These are phyloP conservation scores for Gymnoscopelus braueri DNA, from an alignment of 2,797 vertebrate species.

Conservation along the genomic window DNA sequence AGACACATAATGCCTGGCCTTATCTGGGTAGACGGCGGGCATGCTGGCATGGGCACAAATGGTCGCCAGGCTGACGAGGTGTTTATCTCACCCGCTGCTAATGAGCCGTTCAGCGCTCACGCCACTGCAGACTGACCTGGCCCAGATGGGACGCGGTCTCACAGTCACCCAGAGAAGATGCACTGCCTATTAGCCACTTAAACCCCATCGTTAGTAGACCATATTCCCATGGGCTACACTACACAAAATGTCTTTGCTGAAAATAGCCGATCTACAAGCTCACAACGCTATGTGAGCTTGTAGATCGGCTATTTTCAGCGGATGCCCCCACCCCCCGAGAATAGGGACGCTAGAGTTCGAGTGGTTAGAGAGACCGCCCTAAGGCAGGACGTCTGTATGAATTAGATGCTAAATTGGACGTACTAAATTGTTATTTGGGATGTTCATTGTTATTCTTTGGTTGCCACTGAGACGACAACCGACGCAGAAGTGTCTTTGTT, in stretches of 20 bases:
- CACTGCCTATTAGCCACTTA: not conserved
- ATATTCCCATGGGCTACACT: no score
- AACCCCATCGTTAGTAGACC: no score
- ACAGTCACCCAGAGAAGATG: slow-evolving; percentile 19
- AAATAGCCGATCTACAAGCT: no score
- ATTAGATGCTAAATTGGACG: not conserved
- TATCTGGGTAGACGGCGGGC: slow-evolving; percentile 74
- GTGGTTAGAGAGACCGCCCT: no score
- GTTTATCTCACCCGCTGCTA: slow-evolving; percentile 76
- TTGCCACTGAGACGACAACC: not conserved
- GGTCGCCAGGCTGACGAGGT: slow-evolving; percentile 71
- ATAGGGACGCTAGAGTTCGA: no score
- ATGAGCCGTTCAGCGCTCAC: slow-evolving; percentile 75
- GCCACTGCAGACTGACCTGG: slow-evolving; percentile 43
- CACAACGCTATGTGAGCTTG: no score
- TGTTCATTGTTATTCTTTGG: not conserved
- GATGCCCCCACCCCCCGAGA: no score
- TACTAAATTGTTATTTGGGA: not conserved
- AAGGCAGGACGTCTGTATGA: not conserved
- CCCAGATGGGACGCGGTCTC: slow-evolving; percentile 26
- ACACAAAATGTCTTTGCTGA: no score
- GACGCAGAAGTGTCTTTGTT: not conserved
- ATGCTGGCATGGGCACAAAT: slow-evolving; percentile 66
- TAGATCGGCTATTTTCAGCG: no score
- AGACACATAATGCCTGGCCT: slow-evolving; percentile 57